Evolutionary conservation across 1,140 invertebrate genomes (phyloP).

Genomic region (Macrobrachium rosenbergii): DNA sequence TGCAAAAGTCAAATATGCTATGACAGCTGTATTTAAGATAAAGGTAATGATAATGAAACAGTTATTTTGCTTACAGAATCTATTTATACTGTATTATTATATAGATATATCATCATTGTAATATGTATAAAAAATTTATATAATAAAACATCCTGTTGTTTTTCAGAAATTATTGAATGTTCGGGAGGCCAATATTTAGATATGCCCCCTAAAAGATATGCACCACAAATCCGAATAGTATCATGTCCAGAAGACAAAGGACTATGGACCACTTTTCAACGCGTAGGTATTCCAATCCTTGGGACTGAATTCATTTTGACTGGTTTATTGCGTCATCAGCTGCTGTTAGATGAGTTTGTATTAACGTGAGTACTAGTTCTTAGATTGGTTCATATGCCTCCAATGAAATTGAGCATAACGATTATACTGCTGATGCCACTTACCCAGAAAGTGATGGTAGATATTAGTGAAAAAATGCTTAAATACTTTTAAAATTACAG

Average conservation of each 20-base stretch:
- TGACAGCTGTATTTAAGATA: too few relatives aligned
- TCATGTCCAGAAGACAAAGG: slow-evolving; percentile 58
- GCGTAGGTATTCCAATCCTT: slow-evolving; percentile 57
- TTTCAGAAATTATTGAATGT: slow-evolving; percentile 61
- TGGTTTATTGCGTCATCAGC: slow-evolving; percentile 52
- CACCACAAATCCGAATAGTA: slow-evolving; percentile 46
- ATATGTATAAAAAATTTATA: background rate
- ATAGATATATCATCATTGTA: too few relatives aligned
- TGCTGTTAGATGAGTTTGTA: slow-evolving; percentile 45
- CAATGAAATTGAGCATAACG: too few relatives aligned
- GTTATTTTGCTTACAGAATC: too few relatives aligned
- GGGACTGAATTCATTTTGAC: slow-evolving; percentile 61
- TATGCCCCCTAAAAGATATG: slow-evolving; percentile 45
- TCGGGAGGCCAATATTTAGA: slow-evolving; percentile 60
- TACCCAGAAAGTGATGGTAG: too few relatives aligned
- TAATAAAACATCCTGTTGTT: background rate
- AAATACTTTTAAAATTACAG: too few relatives aligned
- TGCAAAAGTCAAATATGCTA: too few relatives aligned
- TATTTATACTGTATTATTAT: too few relatives aligned
- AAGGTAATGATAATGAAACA: too few relatives aligned
- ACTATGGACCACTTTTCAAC: slow-evolving; percentile 47
- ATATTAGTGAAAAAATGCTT: too few relatives aligned
- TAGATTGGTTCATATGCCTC: too few relatives aligned
- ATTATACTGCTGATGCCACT: too few relatives aligned
- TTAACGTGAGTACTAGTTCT: background rate